Evolutionary conservation across 2,888 invertebrate genomes (phyloP).

Genomic region (Conistra vaccinii): DNA sequence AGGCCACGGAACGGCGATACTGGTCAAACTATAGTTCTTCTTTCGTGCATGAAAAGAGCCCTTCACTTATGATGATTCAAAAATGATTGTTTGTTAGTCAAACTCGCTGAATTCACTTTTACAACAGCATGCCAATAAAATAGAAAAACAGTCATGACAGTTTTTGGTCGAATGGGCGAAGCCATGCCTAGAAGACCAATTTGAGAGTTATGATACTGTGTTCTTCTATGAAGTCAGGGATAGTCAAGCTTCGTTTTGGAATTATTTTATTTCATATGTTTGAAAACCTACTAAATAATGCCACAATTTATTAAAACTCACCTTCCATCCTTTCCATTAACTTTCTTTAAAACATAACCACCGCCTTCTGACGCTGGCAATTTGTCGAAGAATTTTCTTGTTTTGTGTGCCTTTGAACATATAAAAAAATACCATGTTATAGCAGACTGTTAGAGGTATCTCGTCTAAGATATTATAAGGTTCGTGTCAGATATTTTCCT

Average conservation of each 20-base stretch:
- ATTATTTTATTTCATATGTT: background rate
- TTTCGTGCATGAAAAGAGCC: background rate
- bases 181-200: background rate
- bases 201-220: background rate
- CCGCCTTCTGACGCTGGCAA: slow-evolving; percentile 95
- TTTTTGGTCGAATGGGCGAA: too few relatives aligned
- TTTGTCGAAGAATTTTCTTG: slow-evolving; percentile 99
- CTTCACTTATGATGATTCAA: background rate
- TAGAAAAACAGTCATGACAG: background rate
- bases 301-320: slow-evolving; percentile 68
- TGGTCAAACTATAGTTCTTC: too few relatives aligned
- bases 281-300: background rate
- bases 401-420: slow-evolving; percentile 95
- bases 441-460: background rate
- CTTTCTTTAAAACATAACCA: slow-evolving; percentile 97
- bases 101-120: background rate
- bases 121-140: too few relatives aligned
- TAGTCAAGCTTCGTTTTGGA: background rate
- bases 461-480: too few relatives aligned
- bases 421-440: slow-evolving; percentile 5
- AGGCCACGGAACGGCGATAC: too few relatives aligned
- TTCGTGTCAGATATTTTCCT: too few relatives aligned
- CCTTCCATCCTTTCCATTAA: slow-evolving; percentile 96
- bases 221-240: background rate
- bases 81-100: background rate